Evolutionary conservation across 1,140 invertebrate genomes (phyloP).

Genomic region (Drosophila asahinai): DNA sequence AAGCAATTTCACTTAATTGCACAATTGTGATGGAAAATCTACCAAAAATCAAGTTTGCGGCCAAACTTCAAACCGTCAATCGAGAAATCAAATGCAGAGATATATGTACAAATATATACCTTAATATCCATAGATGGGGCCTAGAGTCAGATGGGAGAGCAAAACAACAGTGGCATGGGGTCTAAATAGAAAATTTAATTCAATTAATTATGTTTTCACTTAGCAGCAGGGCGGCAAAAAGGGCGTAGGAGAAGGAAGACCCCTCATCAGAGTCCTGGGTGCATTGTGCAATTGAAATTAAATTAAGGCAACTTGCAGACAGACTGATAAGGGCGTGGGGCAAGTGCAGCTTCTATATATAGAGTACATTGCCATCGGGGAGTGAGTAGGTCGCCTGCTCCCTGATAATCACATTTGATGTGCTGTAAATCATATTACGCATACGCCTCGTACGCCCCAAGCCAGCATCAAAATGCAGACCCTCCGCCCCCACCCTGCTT

Average conservation of each 20-base stretch:
- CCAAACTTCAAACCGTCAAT: constrained; percentile 33
- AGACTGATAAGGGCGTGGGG: background rate
- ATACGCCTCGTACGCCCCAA: constrained; percentile 63
- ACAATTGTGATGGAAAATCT: constrained; percentile 77
- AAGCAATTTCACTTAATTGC: constrained; percentile 64
- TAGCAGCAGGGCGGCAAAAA: constrained; percentile 43
- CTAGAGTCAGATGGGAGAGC: constrained; percentile 30
- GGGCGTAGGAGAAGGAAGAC: background rate
- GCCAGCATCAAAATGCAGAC: constrained; percentile 54
- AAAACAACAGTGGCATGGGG: constrained; percentile 23
- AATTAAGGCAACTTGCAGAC: constrained; percentile 62
- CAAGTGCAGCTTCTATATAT: constrained; percentile 15
- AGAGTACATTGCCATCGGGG: constrained; percentile 27
- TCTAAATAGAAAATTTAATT: constrained; percentile 80
- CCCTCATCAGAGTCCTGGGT: constrained; percentile 21
- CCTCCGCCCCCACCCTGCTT: background rate
- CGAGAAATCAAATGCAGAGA: constrained; percentile 18
- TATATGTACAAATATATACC: background rate
- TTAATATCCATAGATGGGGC: background rate
- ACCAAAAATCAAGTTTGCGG: constrained; percentile 63
- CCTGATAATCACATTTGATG: constrained; percentile 72
- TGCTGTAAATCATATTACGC: constrained; percentile 79
- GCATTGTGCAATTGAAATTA: constrained; percentile 66
- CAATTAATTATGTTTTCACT: constrained; percentile 82
- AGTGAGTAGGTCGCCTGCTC: constrained; percentile 4